Base-by-base conservation (phyloP, 2,888 invertebrate species). In the Pristionchus arcanus region DNA sequence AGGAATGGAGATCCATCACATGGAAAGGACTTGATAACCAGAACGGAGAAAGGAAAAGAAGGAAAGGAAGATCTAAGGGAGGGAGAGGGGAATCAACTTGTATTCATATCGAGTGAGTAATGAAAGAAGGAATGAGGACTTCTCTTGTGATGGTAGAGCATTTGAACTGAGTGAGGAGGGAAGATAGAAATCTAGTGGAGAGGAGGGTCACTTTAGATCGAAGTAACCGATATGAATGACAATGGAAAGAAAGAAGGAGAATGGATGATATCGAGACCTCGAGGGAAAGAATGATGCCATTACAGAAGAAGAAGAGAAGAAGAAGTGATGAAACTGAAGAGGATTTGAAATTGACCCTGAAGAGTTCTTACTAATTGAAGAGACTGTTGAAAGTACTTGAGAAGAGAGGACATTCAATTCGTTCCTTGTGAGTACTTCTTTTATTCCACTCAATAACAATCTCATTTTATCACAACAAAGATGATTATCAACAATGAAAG, bases 141-240 rank as follows among this genome's bases (percentile, higher is more conserved):
- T 77, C 49, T 77, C n/a, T 49, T 42, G 4, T 7, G 37, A 77
- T 21, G 37, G 37, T 25, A 42, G 25, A 42, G 25, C 21, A 34
- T 77, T 77, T 77, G 49, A 77, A 77, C 49, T 37, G 77, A 77
- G 42, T 37, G 77, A 25, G 42, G 77, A 49, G 42, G 42, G 21
- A n/a, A 4, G 77, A 77, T 77, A 42, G 25, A 21, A n/a, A 77
- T 77, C 77, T 77, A 77, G 49, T 42, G 49, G 77, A 34, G 74
- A 74, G 77, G 49, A 77, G 77, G 77, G 77, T 77, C 77, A 77
- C 49, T 77, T 31, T 37, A 77, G 77, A 77, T 77, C 77, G 77
- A 77, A 71, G 77, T 77, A 77, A 71, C 71, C 31, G 77, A 77
- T 77, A 77, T 19, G 77, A 77, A n/a, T 37, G 77, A 77, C 77